Percentiles rank a stretch among this genome's conserved stretches.
Evolutionary conservation across 2,888 invertebrate species (phyloP).

Genomic region (Xanthorhoe designata): DNA sequence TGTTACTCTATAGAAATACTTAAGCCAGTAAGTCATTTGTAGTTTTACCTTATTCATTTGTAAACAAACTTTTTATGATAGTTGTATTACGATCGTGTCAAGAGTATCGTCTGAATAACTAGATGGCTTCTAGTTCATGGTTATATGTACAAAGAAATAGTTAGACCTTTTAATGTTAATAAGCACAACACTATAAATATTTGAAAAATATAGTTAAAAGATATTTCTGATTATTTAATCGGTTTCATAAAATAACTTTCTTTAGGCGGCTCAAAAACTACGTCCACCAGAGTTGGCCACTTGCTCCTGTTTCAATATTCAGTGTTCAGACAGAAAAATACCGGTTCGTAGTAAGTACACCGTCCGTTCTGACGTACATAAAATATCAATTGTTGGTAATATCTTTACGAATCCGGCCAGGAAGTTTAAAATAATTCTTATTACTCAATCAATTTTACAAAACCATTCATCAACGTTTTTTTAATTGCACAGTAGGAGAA

Average conservation of each 20-base stretch:
- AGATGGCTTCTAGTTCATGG: slow-evolving; percentile 23
- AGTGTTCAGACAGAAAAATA: too few relatives aligned
- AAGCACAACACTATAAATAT: too few relatives aligned
- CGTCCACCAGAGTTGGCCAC: too few relatives aligned
- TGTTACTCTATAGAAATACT: slow-evolving; percentile 20
- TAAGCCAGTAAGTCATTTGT: slow-evolving; percentile 12
- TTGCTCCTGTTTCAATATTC: too few relatives aligned
- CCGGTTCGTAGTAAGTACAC: too few relatives aligned
- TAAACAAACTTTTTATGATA: slow-evolving; percentile 20
- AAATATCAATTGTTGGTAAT: slow-evolving; percentile 10
- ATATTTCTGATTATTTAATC: too few relatives aligned
- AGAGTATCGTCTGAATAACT: slow-evolving; percentile 26
- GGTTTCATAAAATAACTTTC: too few relatives aligned
- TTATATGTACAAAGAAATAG: background rate
- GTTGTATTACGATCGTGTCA: slow-evolving; percentile 14
- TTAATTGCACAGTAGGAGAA: slow-evolving; percentile 33
- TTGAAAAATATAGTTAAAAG: too few relatives aligned
- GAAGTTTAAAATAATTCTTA: slow-evolving; percentile 23
- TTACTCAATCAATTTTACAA: slow-evolving; percentile 16
- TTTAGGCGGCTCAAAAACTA: too few relatives aligned
- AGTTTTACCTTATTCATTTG: slow-evolving; percentile 21
- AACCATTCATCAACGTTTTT: slow-evolving; percentile 29
- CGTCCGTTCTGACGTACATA: background rate
- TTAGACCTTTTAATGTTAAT: background rate
- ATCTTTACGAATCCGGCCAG: slow-evolving; percentile 18